These are phyloP conservation scores for Alces alces DNA, from an alignment of 2,113 vertebrate species.

Conservation along the genomic window DNA sequence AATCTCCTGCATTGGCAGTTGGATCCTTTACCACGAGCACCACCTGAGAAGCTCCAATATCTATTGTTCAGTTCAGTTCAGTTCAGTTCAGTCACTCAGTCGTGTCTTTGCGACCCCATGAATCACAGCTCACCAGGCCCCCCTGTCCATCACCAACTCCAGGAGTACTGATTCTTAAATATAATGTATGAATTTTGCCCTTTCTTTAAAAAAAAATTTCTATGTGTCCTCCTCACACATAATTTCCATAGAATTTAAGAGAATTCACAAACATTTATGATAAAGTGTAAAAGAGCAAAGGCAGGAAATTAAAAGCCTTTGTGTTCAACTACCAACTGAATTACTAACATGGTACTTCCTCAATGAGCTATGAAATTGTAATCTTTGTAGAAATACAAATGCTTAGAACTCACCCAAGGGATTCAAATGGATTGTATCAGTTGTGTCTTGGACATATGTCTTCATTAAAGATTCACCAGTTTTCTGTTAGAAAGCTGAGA, in stretches of 20 bases:
- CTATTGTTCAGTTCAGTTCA: too few species aligned
- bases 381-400: not conserved
- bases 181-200: not conserved
- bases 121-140: too few species aligned
- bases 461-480: not conserved
- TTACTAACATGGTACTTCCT: not conserved
- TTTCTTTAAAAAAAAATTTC: too few species aligned
- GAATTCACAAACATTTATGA: not conserved
- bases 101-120: too few species aligned
- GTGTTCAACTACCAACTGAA: not conserved
- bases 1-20: too few species aligned
- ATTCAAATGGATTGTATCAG: not conserved
- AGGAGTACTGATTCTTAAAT: not conserved
- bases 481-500: not conserved
- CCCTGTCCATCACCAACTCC: too few species aligned
- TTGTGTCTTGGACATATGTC: not conserved
- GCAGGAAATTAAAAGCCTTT: too few species aligned
- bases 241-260: not conserved
- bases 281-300: not conserved
- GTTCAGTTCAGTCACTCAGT: too few species aligned
- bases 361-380: not conserved
- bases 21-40: too few species aligned
- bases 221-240: not conserved
- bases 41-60: too few species aligned
- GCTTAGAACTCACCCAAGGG: not conserved